Evolutionary conservation across 1,140 invertebrate species (phyloP), one percentile per base, ranked within the genome.

Genomic region (Drosophila rhopaloa): DNA sequence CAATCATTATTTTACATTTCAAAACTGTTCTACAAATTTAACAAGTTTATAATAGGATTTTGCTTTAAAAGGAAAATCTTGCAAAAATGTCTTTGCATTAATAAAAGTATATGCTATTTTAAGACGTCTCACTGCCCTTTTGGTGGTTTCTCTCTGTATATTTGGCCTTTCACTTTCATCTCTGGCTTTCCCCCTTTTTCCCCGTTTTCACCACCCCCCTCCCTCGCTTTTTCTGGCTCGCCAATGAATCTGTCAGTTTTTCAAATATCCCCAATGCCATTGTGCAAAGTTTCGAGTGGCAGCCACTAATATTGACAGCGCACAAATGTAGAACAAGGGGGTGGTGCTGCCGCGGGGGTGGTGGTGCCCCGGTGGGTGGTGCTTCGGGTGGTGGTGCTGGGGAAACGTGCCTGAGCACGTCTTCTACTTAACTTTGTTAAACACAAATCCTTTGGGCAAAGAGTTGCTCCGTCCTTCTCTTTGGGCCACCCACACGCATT

Each of bases 401-500:
- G 54, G 60, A 57, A 68, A 75, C 79, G 82, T 88, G 79, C 66
- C 79, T 76, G 72, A 65, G 72, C 71, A 71, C 61, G 76, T 55
- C 53, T 75, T 73, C 76, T 77, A 83, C 81, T 86, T 89, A 84
- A 89, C 85, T 89, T 89, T 89, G 85, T 81, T 79, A 89, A 89
- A 89, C 84, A 89, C 73, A 89, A 89, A 89, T 89, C 80, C 84
- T 84, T 81, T 84, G 84, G 84, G 80, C 81, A 90, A 89, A 89
- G 85, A 84, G 84, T 90, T 89, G 54, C 62, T 72, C 60, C 51
- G 16, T 43, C 19, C 38, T 32, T 14, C 16, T 29, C 43, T 60
- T n/a, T 60, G 73, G 48, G 71, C 40, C 47, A 68, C 62, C 61
- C 66, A 68, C 57, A 76, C 44, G 81, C 66, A 73, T 63, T 68